These are phyloP conservation scores for Operophtera brumata DNA, from an alignment of 2,888 invertebrate genomes.

Conservation along the genomic window DNA sequence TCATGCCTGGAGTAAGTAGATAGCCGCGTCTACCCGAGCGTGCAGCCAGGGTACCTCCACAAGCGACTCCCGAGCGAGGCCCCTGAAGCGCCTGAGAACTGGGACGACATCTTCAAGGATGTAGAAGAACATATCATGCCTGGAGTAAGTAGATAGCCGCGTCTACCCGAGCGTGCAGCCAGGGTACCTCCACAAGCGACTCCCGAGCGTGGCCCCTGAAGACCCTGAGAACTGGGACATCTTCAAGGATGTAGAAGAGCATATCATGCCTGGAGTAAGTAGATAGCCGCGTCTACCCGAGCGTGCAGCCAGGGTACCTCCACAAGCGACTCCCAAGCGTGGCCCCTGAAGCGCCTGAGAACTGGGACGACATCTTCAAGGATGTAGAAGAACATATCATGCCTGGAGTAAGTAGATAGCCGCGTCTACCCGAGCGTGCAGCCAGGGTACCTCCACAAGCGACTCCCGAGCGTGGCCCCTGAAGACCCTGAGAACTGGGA, in stretches of 20 bases:
- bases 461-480: conserved; percentile 94
- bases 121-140: conserved; percentile 98
- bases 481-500: conserved; percentile 91
- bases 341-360: conserved; percentile 93
- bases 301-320: conserved; percentile 97
- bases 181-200: conserved; percentile 92
- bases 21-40: conserved; percentile 94
- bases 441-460: conserved; percentile 94
- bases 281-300: conserved; percentile 95
- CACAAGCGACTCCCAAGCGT: conserved; percentile 90
- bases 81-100: conserved; percentile 92
- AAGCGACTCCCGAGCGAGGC: conserved; percentile 92
- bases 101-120: conserved; percentile 97
- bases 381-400: conserved; percentile 97
- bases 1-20: conserved; percentile 98
- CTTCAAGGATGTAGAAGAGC: conserved; percentile 93
- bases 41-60: conserved; percentile 96
- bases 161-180: conserved; percentile 97
- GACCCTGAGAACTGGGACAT: conserved; percentile 95
- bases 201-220: conserved; percentile 93
- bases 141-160: conserved; percentile 91
- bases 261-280: conserved; percentile 97
- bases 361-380: conserved; percentile 95
- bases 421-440: conserved; percentile 95
- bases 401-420: conserved; percentile 97